Evolutionary conservation across 2,797 vertebrate genomes (phyloP), one percentile per base, ranked within the genome.

Genomic region (Enteromius mattozi): DNA sequence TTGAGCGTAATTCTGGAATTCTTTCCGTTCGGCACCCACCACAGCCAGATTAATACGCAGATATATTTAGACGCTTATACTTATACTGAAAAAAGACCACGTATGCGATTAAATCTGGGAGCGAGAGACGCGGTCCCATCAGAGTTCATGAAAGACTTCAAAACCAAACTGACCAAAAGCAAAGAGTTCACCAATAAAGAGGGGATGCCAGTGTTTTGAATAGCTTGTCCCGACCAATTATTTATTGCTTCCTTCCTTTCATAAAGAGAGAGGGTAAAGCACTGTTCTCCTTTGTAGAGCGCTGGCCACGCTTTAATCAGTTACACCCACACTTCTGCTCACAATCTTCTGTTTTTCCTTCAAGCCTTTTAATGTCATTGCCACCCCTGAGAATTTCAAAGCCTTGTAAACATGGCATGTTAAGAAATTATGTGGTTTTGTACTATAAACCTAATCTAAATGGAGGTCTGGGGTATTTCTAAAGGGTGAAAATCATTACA

Each of bases 211-310:
- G 33, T 91, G 90, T 90, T 90, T 90, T 90, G 81, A 90, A 89
- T 86, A 89, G 76, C 77, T 82, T 87, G 83, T 93, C 87, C 88
- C 66, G 75, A 88, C 85, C 86, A 90, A 80, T 94, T 93, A 95
- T 95, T 94, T 94, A 95, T 93, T 89, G 91, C 94, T 95, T 95
- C 93, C 94, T 94, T 70, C 91, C 92, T 93, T 94, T 94, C 88
- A 90, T 90, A 86, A 82, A 86, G 78, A 65, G 85, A 86, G 88
- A 88, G 88, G 92, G 90, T 91, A 90, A 91, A 90, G 85, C 17
- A 85, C 86, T 92, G 91, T 92, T 92, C 90, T 90, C 89, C 91
- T 93, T 91, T 91, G 92, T 89, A 88, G 77, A 89, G 78, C 87
- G 75, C 87, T 79, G 90, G 91, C 88, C 89, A 79, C 81, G 86